Base-by-base conservation (phyloP, 2,888 invertebrate genomes). In the Andrena bucephala region DNA sequence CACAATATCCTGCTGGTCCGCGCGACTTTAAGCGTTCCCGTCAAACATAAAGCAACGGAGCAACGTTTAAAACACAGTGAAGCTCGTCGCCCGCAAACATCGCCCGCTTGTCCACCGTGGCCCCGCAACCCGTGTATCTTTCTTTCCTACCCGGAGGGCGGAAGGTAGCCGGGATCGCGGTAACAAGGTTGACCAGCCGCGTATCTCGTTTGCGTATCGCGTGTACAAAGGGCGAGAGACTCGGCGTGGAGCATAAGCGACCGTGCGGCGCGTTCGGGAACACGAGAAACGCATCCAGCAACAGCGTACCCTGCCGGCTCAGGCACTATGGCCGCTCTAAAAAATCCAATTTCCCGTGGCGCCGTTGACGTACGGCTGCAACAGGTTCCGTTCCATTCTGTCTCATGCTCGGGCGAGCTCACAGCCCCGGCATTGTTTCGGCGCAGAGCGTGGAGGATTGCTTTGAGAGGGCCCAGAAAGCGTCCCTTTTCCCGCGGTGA, bases 361-460 rank as follows among this genome's bases (percentile, higher is more conserved):
- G 69, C 74, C 82, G 80, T 79, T 68, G 77, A 82, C 83, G 83
- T 73, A 69, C 68, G 24, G 67, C 87, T 77, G 88, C 89, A 89
- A 89, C 89, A 89, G 89, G 89, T 89, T 83, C 81, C 81, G 81
- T 87, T 84, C 83, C 76, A 77, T 85, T 85, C 82, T 76, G 83
- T 88, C 87, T 86, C 81, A 79, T 74, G 83, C 77, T 77, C 62
- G 75, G 83, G 62, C 81, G 84, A 83, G 80, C 81, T 74, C 71
- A 31, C 85, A 63, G 69, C 60, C 24, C 42, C 67, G 74, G 76
- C 79, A 89, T 89, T 89, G 88, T 89, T 88, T 89, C 83, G 82
- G 62, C 67, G 84, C 85, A 68, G 71, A 81, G 77, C 83, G 86
- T 76, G 76, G 83, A 82, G 84, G 81, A 83, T 85, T 68, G 87